These are phyloP conservation scores for Sparus aurata DNA, from an alignment of 2,797 vertebrate species.

Conservation along the genomic window DNA sequence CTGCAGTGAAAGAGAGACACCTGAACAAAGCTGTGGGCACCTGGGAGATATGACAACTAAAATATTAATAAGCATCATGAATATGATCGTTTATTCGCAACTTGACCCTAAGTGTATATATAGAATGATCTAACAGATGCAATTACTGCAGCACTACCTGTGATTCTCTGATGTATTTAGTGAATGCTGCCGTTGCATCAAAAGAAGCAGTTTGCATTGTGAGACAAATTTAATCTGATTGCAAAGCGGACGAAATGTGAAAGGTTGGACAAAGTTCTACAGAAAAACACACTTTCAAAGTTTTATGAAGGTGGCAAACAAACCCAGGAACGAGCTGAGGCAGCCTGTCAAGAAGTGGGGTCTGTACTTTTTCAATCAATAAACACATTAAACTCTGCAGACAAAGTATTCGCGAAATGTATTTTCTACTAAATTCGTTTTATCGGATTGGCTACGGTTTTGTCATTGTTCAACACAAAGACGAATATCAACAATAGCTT, in stretches of 20 bases:
- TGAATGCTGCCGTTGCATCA: conserved; percentile 3
- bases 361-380: conserved; percentile 52
- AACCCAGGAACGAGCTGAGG: background rate
- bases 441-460: conserved; percentile 14
- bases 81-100: conserved; percentile 31
- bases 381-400: conserved; percentile 26
- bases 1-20: conserved; percentile 37
- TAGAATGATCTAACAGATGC: background rate
- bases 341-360: conserved; percentile 1
- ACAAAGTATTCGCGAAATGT: conserved; percentile 9
- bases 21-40: conserved; percentile 42
- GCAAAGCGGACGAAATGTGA: background rate
- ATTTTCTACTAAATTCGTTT: conserved; percentile 8
- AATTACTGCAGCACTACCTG: background rate
- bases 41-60: conserved; percentile 19
- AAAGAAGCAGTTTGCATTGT: background rate
- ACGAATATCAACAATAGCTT: background rate
- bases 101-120: conserved; percentile 14
- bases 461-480: conserved; percentile 39
- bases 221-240: background rate
- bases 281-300: background rate
- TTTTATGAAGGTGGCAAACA: conserved; percentile 2
- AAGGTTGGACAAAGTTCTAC: background rate
- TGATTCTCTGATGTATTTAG: background rate
- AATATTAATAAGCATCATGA: conserved; percentile 23